Evolutionary conservation across 2,113 vertebrate species (phyloP).

Genomic region (Microcebus murinus): DNA sequence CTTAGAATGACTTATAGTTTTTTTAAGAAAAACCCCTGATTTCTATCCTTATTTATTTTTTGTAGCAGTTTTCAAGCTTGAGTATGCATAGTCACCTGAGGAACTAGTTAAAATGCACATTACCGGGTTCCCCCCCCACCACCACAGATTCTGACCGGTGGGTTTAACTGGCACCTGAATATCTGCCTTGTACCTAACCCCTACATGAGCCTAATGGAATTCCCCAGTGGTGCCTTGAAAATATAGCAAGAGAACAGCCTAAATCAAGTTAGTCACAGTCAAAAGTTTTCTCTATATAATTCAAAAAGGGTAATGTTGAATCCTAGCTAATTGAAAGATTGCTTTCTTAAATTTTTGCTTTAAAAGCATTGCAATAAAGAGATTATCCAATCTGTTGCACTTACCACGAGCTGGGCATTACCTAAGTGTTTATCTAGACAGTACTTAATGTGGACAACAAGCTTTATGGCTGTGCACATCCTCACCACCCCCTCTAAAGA

Average conservation of each 20-base stretch:
- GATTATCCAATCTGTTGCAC: background rate
- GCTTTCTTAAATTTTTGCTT: background rate
- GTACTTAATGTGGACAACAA: background rate
- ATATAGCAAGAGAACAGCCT: background rate
- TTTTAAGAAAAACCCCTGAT: background rate
- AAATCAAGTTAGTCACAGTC: background rate
- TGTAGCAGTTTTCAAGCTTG: background rate
- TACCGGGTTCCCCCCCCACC: too few relatives aligned
- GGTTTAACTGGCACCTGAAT: background rate
- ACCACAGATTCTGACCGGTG: background rate
- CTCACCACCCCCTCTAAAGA: background rate
- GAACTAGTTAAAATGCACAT: background rate
- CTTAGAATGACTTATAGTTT: background rate
- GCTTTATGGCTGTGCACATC: background rate
- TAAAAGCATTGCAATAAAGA: background rate
- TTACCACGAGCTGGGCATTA: background rate
- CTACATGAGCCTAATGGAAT: background rate
- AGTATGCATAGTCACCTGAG: background rate
- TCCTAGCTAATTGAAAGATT: background rate
- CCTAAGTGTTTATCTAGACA: background rate
- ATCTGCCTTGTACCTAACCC: background rate
- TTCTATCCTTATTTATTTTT: background rate
- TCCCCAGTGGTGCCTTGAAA: background rate
- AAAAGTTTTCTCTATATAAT: background rate
- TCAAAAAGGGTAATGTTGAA: background rate